These are phyloP conservation scores for Parnassius smintheus DNA, from an alignment of 2,888 invertebrate species.

Conservation along the genomic window DNA sequence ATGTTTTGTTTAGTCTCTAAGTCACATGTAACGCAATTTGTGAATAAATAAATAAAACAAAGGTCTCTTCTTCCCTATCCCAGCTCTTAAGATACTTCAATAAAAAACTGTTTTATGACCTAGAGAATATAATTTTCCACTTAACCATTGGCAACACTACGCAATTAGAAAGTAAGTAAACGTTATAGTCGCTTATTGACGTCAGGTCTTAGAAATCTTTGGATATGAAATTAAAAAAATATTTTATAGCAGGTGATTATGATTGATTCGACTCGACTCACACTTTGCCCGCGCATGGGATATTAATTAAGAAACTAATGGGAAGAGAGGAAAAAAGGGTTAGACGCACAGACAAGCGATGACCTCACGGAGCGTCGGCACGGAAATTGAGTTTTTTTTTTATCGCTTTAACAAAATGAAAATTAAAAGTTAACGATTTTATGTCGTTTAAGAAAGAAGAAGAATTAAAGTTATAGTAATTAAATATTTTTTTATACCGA, in stretches of 20 bases:
- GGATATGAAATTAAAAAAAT: conserved; percentile 50
- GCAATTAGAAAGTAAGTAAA: conserved; percentile 25
- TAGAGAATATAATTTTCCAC: conserved; percentile 18
- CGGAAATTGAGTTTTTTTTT: conserved; percentile 26
- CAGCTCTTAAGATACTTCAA: neutral
- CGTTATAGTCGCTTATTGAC: conserved; percentile 20
- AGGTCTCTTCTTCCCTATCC: too few species aligned
- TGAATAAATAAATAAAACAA: too few species aligned
- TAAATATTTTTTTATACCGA: too few species aligned
- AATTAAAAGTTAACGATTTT: too few species aligned
- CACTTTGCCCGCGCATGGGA: conserved; percentile 51
- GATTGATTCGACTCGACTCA: conserved; percentile 64
- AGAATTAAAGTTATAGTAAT: too few species aligned
- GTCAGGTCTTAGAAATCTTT: conserved; percentile 34
- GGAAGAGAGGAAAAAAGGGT: conserved; percentile 56
- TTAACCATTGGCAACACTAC: conserved; percentile 24
- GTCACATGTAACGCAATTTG: too few species aligned
- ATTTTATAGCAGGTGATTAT: conserved; percentile 67
- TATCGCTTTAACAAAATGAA: too few species aligned
- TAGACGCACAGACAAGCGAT: conserved; percentile 46
- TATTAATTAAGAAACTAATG: conserved; percentile 79
- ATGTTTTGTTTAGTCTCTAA: too few species aligned
- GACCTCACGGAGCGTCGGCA: conserved; percentile 55
- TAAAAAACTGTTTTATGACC: conserved; percentile 2
- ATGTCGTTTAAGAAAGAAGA: too few species aligned